These are phyloP conservation scores for Anser brachyrhynchus DNA, from an alignment of 2,113 vertebrate genomes.

Conservation along the genomic window DNA sequence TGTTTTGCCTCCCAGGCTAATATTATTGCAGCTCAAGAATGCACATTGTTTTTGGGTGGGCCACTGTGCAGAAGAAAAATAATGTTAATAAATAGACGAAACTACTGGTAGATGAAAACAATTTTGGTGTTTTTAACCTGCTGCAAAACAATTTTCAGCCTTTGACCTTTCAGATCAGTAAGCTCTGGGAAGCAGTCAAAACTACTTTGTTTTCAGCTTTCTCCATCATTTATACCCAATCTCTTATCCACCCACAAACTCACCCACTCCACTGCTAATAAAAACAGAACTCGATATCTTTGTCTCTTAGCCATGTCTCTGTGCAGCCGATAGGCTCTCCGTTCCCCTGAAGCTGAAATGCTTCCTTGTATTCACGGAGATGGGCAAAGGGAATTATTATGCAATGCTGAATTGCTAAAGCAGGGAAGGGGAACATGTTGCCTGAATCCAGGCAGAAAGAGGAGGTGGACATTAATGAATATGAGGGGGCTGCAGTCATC, in stretches of 20 bases:
- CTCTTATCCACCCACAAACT: constrained; percentile 44
- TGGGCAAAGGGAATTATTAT: constrained; percentile 3
- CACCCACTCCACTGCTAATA: constrained; percentile 59
- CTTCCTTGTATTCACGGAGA: neutral
- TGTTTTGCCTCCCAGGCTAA: neutral
- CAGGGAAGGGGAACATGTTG: neutral
- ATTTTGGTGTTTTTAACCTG: neutral
- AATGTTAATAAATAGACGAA: constrained; percentile 52
- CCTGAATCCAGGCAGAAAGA: neutral
- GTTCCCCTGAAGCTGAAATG: neutral
- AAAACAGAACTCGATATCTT: constrained; percentile 48
- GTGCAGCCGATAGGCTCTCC: neutral
- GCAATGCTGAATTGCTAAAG: neutral
- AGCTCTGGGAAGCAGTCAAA: constrained; percentile 26
- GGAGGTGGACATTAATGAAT: neutral
- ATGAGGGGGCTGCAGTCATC: neutral
- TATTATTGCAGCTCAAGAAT: neutral
- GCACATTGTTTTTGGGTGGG: neutral
- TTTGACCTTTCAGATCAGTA: constrained; percentile 38
- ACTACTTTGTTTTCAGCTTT: constrained; percentile 49
- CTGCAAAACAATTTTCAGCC: constrained; percentile 3
- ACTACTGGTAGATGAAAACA: neutral
- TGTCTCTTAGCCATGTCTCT: neutral
- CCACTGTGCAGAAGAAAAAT: neutral
- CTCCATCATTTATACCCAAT: constrained; percentile 46